Conservation (phyloP, 2,797 vertebrate genomes). For the Sebastes diploproa region DNA sequence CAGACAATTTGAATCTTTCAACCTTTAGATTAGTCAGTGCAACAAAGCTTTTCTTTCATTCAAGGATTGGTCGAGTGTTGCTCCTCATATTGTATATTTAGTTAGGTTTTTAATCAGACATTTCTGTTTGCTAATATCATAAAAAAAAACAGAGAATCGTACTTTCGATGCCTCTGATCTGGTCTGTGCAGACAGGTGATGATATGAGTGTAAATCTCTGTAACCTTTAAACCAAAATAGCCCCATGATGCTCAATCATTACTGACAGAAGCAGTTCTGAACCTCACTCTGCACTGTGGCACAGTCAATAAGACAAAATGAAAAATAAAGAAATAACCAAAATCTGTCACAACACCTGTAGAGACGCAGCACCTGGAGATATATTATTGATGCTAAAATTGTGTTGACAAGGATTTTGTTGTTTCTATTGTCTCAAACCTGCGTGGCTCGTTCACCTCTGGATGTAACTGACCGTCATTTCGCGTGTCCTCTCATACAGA, state of each 20-base stretch:
- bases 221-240: not conserved
- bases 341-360: not conserved
- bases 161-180: not conserved
- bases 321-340: not conserved
- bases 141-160: not conserved
- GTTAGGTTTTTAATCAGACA: not conserved
- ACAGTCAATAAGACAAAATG: not conserved
- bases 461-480: not conserved
- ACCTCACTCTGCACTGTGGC: not conserved
- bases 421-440: not conserved
- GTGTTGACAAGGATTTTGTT: not conserved
- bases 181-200: not conserved
- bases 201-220: not conserved
- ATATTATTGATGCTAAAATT: not conserved
- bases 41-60: not conserved
- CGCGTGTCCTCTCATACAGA: conserved; percentile 78
- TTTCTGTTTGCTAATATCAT: not conserved
- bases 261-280: not conserved
- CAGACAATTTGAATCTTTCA: not conserved
- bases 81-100: not conserved
- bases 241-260: not conserved
- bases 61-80: not conserved
- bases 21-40: not conserved
- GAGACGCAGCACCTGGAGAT: not conserved
- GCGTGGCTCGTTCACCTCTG: not conserved